Evolutionary conservation across 2,113 vertebrate genomes (phyloP).

Genomic region (Eudyptes chrysolophus): DNA sequence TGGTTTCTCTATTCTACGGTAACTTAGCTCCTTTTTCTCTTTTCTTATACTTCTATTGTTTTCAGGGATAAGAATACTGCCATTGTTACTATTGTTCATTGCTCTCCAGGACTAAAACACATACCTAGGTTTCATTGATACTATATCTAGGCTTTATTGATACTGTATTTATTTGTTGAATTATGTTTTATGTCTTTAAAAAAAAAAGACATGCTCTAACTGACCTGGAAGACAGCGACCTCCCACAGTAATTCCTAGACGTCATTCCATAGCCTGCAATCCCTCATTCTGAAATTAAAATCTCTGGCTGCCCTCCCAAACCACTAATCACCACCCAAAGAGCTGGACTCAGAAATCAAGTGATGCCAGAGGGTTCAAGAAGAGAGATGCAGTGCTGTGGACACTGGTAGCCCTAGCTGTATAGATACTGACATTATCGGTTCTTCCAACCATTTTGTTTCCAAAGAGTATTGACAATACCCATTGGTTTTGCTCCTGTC

Average conservation of each 20-base stretch:
- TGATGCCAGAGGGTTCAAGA: neutral
- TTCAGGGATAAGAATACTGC: neutral
- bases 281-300: neutral
- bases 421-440: neutral
- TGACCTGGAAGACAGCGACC: neutral
- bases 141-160: neutral
- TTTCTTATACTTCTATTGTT: neutral
- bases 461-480: neutral
- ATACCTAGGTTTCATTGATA: neutral
- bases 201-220: neutral
- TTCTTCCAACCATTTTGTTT: neutral
- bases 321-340: neutral
- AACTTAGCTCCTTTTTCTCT: neutral
- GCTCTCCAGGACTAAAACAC: neutral
- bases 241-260: neutral
- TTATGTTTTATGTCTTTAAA: neutral
- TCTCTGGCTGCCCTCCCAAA: neutral
- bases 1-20: neutral
- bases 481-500: neutral
- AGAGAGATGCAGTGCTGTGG: neutral
- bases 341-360: neutral
- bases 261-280: neutral
- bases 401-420: neutral
- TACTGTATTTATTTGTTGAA: neutral
- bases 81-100: neutral